Conservation (phyloP, 2,888 invertebrate genomes). For the Heliconius ethilla region DNA sequence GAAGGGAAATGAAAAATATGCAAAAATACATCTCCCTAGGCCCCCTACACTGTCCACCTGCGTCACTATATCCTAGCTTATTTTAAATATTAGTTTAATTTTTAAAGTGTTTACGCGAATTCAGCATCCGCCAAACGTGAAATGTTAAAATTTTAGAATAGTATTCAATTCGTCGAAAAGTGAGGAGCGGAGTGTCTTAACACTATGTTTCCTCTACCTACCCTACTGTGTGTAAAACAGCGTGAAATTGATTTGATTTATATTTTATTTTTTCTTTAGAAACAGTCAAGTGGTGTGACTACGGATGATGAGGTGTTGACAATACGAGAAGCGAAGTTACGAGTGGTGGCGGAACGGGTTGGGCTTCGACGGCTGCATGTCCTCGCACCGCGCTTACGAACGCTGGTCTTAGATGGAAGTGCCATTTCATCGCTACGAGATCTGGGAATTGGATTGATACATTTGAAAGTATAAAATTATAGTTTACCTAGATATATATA, state of each 20-base stretch:
- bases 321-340: constrained; percentile 82
- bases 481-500: neutral
- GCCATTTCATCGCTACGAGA: constrained; percentile 85
- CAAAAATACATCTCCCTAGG: too few relatives aligned
- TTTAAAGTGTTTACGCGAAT: neutral
- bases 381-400: constrained; percentile 83
- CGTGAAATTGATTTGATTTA: too few relatives aligned
- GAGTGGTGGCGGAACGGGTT: constrained; percentile 84
- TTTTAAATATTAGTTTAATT: neutral
- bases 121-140: neutral
- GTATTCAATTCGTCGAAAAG: neutral
- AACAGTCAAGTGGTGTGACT: constrained; percentile 71
- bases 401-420: constrained; percentile 85
- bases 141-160: neutral
- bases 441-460: constrained; percentile 84
- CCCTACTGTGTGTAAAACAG: too few relatives aligned
- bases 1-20: too few relatives aligned
- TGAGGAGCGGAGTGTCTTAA: too few relatives aligned
- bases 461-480: constrained; percentile 70
- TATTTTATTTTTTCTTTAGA: constrained; percentile 53
- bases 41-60: neutral
- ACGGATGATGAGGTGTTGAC: constrained; percentile 72
- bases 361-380: constrained; percentile 84
- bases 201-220: too few relatives aligned
- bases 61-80: neutral